Conservation (phyloP, 2,888 invertebrate species). For the Pseudanteris insignis region DNA sequence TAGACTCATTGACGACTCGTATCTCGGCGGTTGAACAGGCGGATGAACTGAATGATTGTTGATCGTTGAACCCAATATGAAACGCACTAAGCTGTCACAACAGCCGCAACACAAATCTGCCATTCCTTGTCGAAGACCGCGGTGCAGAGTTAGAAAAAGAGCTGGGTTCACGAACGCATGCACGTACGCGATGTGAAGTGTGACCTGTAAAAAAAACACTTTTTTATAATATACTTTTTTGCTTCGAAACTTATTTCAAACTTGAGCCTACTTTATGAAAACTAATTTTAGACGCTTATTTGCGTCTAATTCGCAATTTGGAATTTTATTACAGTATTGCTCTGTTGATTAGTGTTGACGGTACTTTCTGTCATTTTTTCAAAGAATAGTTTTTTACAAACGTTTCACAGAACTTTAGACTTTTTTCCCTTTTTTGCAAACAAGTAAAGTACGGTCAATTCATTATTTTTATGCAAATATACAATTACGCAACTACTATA, state of each 20-base stretch:
- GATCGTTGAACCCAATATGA: constrained; percentile 67
- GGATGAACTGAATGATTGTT: constrained; percentile 48
- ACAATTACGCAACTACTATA: no score
- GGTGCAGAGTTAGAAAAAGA: constrained; percentile 80
- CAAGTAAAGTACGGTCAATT: no score
- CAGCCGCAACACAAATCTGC: constrained; percentile 81
- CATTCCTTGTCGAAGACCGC: constrained; percentile 76
- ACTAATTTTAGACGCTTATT: no score
- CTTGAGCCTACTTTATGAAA: no score
- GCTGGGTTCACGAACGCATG: constrained; percentile 87
- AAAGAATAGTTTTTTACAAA: no score
- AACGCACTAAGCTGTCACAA: constrained; percentile 73
- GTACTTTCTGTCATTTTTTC: no score
- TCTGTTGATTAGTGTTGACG: no score
- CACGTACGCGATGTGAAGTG: constrained; percentile 86
- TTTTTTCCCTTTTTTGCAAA: no score
- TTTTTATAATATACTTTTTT: background rate
- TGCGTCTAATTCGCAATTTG: no score
- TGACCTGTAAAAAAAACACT: constrained; percentile 73
- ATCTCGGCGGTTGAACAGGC: constrained; percentile 55
- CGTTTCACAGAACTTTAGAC: no score
- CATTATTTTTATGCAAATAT: no score
- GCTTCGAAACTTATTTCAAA: background rate
- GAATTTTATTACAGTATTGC: no score
- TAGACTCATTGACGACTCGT: constrained; percentile 54